Percentiles rank a stretch among this genome's conserved stretches.
Conservation (phyloP, 2,888 invertebrate genomes). For the Habrosyne pyritoides region DNA sequence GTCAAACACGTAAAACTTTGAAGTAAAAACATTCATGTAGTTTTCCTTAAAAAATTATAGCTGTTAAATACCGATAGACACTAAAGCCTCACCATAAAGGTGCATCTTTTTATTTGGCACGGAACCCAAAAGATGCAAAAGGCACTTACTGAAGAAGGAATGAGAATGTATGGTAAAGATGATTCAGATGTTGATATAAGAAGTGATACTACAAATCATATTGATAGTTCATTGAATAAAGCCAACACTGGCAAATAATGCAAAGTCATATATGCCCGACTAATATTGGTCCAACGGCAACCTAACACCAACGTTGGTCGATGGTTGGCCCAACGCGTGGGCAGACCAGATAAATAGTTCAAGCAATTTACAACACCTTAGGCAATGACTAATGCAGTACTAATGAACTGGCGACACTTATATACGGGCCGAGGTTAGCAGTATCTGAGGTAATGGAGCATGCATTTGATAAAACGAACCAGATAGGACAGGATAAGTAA, state of each 20-base stretch:
- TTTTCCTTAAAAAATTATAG: no score
- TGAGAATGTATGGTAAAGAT: no score
- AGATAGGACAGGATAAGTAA: not conserved
- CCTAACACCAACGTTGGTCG: conserved; percentile 6
- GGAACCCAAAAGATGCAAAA: no score
- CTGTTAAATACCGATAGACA: no score
- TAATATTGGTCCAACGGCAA: not conserved
- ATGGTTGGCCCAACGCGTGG: conserved; percentile 51
- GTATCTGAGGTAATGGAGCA: conserved; percentile 1
- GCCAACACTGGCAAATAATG: not conserved
- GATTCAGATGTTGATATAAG: no score
- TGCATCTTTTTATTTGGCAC: no score
- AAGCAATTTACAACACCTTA: conserved; percentile 62
- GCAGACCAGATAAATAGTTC: conserved; percentile 60
- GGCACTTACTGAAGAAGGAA: no score
- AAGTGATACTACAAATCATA: not conserved
- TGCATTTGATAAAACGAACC: conserved; percentile 4
- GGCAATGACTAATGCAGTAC: conserved; percentile 66
- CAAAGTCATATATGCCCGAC: not conserved
- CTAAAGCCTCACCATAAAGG: no score
- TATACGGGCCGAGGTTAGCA: conserved; percentile 33
- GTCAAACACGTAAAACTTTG: no score
- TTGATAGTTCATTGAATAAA: not conserved
- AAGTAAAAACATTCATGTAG: no score
- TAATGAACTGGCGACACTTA: conserved; percentile 73